These are phyloP conservation scores for Aurelia aurita DNA, from an alignment of 30 jellyfish, hydroid and myxozoan species.

Conservation along the genomic window DNA sequence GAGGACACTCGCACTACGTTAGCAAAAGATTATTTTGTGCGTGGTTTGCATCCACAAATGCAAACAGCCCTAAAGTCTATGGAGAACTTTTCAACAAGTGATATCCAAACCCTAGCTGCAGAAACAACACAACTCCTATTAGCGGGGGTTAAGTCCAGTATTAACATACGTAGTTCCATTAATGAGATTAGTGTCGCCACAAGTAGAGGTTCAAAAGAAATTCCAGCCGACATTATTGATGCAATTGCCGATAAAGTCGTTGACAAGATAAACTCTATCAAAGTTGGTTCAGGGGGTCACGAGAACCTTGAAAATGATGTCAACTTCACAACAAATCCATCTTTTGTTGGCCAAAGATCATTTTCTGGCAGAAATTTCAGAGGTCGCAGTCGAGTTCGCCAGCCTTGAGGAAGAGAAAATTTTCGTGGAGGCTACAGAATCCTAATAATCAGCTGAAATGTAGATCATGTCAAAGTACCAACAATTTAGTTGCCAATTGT, in stretches of 20 bases:
- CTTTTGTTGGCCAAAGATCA: no score
- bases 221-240: constrained; percentile 30
- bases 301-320: constrained; percentile 31
- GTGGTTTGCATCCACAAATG: constrained; percentile 46
- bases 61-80: neutral
- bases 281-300: constrained; percentile 58
- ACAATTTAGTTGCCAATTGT: constrained; percentile 54
- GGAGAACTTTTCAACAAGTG: neutral
- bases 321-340: constrained; percentile 31
- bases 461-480: constrained; percentile 51
- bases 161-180: constrained; percentile 19
- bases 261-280: constrained; percentile 29
- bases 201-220: neutral
- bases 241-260: constrained; percentile 60
- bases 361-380: constrained; percentile 14
- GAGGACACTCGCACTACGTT: constrained; percentile 15
- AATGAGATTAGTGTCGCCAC: constrained; percentile 31
- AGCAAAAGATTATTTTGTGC: constrained; percentile 9
- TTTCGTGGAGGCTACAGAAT: constrained; percentile 6
- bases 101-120: constrained; percentile 31
- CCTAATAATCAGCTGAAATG: constrained; percentile 62
- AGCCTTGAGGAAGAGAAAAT: constrained; percentile 24
- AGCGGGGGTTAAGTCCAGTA: constrained; percentile 16
- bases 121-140: constrained; percentile 25
- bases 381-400: constrained; percentile 6